Evolutionary conservation across 1,140 invertebrate genomes (phyloP), one percentile per base, ranked within the genome.

Genomic region (Saccostrea glomerata): DNA sequence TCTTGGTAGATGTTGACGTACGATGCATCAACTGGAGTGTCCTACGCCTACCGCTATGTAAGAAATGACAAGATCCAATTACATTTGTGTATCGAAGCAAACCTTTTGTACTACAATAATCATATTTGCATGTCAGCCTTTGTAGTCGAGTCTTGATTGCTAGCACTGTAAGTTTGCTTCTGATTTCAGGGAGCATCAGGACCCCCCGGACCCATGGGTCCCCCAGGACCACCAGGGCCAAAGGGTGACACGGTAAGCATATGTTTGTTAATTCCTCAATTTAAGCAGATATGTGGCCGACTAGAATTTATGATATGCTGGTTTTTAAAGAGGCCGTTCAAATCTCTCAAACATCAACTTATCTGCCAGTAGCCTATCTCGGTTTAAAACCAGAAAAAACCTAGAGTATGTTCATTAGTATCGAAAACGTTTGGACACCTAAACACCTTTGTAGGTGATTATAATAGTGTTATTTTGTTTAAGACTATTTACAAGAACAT

Each of bases 181-280:
- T 77, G 13, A 30, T 77, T 77, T 23, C 91, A 94, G 91, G 96
- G 96, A 54, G 96, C 91, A 17, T 88, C 91, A 40, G 94, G 94
- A 40, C 92, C 96, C 85, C 95, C 96, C 54, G 97, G 97, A 1
- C 96, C 96, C 1, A 93, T 96, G 86, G 97, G 97, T 5, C 97
- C 97, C 0, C 94, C 97, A 86, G 97, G 97, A 13, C 97, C 96
- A 13, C 90, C 89, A 73, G 93, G 93, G 23, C 13, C 82, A 11
- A 92, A 92, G 30, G 94, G 94, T 86, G 91, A 92, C 9, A 56
- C 70, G 15, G 94, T 94, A 91, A 92, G 91, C 30, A 36, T 36
- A 36, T 36, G 30, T 36, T 36, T 36, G 30, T 1, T 2, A 36
- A 36, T 36, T 36, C 30, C 30, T 36, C 30, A 36, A 36, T 36